Base-by-base conservation (phyloP, 2,113 vertebrate species). In the Marmota flaviventris region DNA sequence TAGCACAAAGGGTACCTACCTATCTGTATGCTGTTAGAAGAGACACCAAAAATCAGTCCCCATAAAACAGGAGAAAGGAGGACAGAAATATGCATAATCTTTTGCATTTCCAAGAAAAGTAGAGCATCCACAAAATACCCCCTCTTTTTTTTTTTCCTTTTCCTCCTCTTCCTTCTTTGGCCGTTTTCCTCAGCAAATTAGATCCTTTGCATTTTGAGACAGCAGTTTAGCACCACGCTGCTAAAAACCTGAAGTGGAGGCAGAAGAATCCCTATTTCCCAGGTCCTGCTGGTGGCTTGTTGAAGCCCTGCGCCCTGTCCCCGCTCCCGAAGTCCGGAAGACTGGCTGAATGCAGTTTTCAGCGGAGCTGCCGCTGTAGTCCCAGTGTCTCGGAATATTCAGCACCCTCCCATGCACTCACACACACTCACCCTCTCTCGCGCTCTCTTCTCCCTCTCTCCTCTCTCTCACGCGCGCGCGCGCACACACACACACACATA, bases 1-100 rank as follows among this genome's bases (percentile, higher is more conserved):
- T 53, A 89, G 94, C 90, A 79, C 29, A 96, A 93, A 84, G 86
- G 83, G 22, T 97, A 99, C 99, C 98, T 99, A 99, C 99, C 99
- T 98, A 99, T 99, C 97, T 99, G 99, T 97, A 99, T 99, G 98
- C 99, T 99, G 98, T 99, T 99, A 96, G 99, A 99, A 98, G 99
- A 99, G 97, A 99, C 99, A 98, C 99, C 99, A 85, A 99, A 99
- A 98, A 99, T 98, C 98, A 99, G 99, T 98, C 99, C 99, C 99
- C 99, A 99, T 96, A 99, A 98, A 98, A 99, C 99, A 98, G 99
- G 98, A 97, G 99, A 98, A 93, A 99, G 98, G 95, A 99, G 99
- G 97, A 99, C 98, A 99, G 99, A 99, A 98, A 99, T 98, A 99
- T 99, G 99, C 99, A 99, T 99, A 98, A 99, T 99, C 99, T 99